A percentile compares a stretch with the other conserved stretches of the same genome.
Evolutionary conservation across 2,113 vertebrate genomes (phyloP).

Genomic region (Corynorhinus townsendii): DNA sequence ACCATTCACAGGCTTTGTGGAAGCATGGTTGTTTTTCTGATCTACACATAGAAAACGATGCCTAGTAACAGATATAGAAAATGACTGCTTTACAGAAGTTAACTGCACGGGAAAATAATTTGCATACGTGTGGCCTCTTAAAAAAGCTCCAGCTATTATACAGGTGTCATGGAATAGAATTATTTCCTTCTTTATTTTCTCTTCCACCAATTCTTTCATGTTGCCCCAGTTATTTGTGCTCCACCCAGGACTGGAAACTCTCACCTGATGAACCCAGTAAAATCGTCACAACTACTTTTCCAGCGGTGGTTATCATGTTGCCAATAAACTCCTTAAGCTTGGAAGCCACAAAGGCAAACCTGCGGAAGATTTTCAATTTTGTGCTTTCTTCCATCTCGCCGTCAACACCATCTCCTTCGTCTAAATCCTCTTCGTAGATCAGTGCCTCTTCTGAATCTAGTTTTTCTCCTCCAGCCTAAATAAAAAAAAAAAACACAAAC

Average conservation of each 20-base stretch:
- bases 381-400: conserved; percentile 89
- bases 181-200: conserved; percentile 18
- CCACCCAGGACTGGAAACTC: conserved; percentile 52
- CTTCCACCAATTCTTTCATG: conserved; percentile 51
- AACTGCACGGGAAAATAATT: not conserved
- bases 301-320: conserved; percentile 95
- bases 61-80: not conserved
- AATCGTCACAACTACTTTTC: conserved; percentile 96
- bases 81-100: not conserved
- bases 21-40: not conserved
- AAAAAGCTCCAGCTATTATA: not conserved
- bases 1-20: not conserved
- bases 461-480: conserved; percentile 87
- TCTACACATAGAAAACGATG: not conserved
- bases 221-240: not conserved
- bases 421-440: conserved; percentile 91
- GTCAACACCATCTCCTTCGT: conserved; percentile 86
- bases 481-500: not conserved
- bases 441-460: conserved; percentile 89
- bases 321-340: conserved; percentile 95
- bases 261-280: conserved; percentile 93
- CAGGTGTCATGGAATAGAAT: not conserved
- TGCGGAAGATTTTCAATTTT: conserved; percentile 90
- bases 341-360: conserved; percentile 87
- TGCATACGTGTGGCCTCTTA: not conserved